Evolutionary conservation across 92 coral and sea anemone genomes (phyloP), one percentile per base, ranked within the genome.

Genomic region (Scolanthus callimorphus): DNA sequence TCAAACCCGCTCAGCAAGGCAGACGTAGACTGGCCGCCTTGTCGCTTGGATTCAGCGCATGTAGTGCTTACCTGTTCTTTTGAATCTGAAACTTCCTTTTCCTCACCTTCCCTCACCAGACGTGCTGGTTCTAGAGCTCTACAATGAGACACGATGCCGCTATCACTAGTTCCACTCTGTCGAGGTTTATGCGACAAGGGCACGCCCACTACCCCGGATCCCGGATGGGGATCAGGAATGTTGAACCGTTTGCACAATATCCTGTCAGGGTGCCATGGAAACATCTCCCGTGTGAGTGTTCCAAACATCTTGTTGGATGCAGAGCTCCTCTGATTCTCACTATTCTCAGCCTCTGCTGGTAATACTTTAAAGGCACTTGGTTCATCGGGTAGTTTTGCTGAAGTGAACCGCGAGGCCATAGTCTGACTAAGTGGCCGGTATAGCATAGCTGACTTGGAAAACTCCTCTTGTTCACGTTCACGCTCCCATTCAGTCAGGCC

Each of bases 401-500:
- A 26, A 2, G 97, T 94, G 69, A 94, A 94, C 19, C 99, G 76
- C 13, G 99, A 85, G 0, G 97, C 96, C 86, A 94, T 89, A 38
- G 77, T 60, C 17, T 88, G 76, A 37, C 63, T 94, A 50, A 94
- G 71, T 3, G 97, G 97, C 28, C 78, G 89, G 71, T 87, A 94
- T 28, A 94, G 43, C 25, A 78, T 31, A 15, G 99, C 99, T 10
- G 99, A 49, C 10, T 88, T 85, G 22, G 80, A 41, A 37, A 94
- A 94, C 52, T 94, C 99, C 59, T 94, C 99, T 29, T 57, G 76
- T 74, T 94, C 99, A 24, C 99, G 79, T 51, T 89, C 99, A 48
- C 90, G 67, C 59, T 94, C 99, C 99, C 99, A 94, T 50, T 94
- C 99, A 6, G 99, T 94, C 72, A 88, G 59, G 28, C 81, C 85